Conservation (phyloP, 2,888 invertebrate species). For the Atherix ibis region DNA sequence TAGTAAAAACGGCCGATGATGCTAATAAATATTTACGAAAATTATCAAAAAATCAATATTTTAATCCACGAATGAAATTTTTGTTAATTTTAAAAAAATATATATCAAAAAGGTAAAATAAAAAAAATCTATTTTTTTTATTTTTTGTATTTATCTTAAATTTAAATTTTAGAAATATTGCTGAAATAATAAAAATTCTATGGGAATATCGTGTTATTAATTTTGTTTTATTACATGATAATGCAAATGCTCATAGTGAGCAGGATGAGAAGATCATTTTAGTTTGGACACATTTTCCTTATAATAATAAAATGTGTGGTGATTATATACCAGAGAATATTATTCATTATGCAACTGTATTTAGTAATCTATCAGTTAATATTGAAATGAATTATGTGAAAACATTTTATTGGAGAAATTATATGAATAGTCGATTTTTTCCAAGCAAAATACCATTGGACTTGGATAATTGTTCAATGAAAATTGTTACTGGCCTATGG, state of each 20-base stretch:
- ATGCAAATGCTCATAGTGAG: neutral
- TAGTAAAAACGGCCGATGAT: neutral
- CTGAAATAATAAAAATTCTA: neutral
- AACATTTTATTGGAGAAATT: neutral
- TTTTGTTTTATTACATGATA: slow-evolving; percentile 6
- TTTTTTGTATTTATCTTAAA: too few relatives aligned
- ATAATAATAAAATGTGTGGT: slow-evolving; percentile 6
- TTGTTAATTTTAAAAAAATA: slow-evolving; percentile 1
- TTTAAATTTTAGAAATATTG: neutral
- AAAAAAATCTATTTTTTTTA: too few relatives aligned
- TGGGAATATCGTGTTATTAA: slow-evolving; percentile 4
- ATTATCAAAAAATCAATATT: slow-evolving; percentile 1
- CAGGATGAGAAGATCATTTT: neutral
- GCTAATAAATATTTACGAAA: neutral
- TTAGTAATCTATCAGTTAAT: neutral
- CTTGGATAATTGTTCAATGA: slow-evolving; percentile 6
- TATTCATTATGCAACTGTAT: neutral
- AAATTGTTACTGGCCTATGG: slow-evolving; percentile 10
- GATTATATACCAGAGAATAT: slow-evolving; percentile 5
- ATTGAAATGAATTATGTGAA: neutral
- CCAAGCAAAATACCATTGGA: slow-evolving; percentile 8
- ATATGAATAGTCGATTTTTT: slow-evolving; percentile 3
- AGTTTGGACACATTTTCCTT: slow-evolving; percentile 7
- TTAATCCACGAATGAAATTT: slow-evolving; percentile 1
- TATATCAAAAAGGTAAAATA: neutral